phyloP scores from a whole-genome alignment of 53 echinoderm and acorn worm species.

The Holothuria leucospilota region DNA sequence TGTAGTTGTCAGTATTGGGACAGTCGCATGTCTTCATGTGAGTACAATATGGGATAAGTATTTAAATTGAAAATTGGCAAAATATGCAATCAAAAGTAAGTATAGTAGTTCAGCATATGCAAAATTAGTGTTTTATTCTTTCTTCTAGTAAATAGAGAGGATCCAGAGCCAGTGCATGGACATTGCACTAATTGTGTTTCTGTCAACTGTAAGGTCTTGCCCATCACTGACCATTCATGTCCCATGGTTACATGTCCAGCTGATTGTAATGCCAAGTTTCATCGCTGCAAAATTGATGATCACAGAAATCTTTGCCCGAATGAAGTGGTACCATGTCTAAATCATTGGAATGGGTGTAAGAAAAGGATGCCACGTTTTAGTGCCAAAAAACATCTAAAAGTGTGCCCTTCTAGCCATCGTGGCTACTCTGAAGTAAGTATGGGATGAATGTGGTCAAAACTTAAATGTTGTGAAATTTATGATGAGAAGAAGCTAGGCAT shows the following conservation, averaged over 20 bases:
- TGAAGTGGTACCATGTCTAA: conserved; percentile 52
- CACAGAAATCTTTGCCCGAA: conserved; percentile 65
- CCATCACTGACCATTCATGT: conserved; percentile 46
- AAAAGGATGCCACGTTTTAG: conserved; percentile 49
- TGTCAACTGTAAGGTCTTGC: conserved; percentile 44
- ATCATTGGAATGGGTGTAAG: conserved; percentile 62
- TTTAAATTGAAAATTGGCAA: too few species aligned
- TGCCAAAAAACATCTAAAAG: conserved; percentile 40
- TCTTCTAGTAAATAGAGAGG: too few species aligned
- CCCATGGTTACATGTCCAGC: conserved; percentile 57
- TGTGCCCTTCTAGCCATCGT: conserved; percentile 53
- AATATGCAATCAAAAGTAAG: too few species aligned
- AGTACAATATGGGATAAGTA: too few species aligned
- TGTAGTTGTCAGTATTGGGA: too few species aligned
- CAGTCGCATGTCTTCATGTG: too few species aligned
- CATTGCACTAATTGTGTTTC: conserved; percentile 61
- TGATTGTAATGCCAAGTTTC: conserved; percentile 58
- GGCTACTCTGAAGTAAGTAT: conserved; percentile 23
- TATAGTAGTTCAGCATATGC: too few species aligned
- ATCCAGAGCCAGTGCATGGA: conserved; percentile 14
- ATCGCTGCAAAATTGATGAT: conserved; percentile 59
- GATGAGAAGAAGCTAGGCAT: too few species aligned
- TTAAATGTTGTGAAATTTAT: too few species aligned
- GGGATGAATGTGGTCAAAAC: conserved; percentile 48
- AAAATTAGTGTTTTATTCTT: too few species aligned